Conservation (phyloP, 2,888 invertebrate genomes). For the Caenorhabditis japonica region DNA sequence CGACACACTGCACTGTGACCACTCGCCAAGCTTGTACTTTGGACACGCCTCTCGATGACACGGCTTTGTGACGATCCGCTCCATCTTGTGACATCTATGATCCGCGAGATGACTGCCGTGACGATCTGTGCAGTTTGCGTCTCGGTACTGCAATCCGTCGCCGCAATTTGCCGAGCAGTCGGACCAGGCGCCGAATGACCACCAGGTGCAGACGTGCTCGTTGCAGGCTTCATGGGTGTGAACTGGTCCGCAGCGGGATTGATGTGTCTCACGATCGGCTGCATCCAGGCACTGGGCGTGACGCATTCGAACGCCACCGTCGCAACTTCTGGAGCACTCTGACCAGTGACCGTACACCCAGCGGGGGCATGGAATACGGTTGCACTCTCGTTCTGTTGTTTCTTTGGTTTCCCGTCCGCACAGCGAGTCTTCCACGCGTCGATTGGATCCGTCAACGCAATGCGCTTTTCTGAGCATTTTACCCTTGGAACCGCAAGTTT, state of each 20-base stretch:
- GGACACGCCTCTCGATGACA: conserved; percentile 78
- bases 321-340: conserved; percentile 77
- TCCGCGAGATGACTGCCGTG: conserved; percentile 41
- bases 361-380: conserved; percentile 72
- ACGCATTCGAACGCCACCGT: conserved; percentile 78
- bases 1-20: conserved; percentile 71
- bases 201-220: conserved; percentile 71
- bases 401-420: conserved; percentile 47
- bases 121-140: conserved; percentile 69
- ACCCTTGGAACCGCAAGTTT: conserved; percentile 78
- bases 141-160: conserved; percentile 70
- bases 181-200: conserved; percentile 73
- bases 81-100: conserved; percentile 66
- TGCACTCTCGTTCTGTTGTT: conserved; percentile 66
- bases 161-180: conserved; percentile 76
- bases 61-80: conserved; percentile 71
- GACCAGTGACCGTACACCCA: conserved; percentile 76
- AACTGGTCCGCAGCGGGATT: conserved; percentile 27
- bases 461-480: conserved; percentile 76
- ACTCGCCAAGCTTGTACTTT: conserved; percentile 78
- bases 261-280: conserved; percentile 74
- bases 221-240: conserved; percentile 71
- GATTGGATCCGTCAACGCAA: conserved; percentile 77
- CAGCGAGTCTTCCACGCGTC: conserved; percentile 40
- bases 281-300: conserved; percentile 78